Percentiles rank a stretch among this genome's conserved stretches.
These are phyloP conservation scores for Tupaia tana DNA, from an alignment of 2,113 vertebrate genomes.

Conservation along the genomic window DNA sequence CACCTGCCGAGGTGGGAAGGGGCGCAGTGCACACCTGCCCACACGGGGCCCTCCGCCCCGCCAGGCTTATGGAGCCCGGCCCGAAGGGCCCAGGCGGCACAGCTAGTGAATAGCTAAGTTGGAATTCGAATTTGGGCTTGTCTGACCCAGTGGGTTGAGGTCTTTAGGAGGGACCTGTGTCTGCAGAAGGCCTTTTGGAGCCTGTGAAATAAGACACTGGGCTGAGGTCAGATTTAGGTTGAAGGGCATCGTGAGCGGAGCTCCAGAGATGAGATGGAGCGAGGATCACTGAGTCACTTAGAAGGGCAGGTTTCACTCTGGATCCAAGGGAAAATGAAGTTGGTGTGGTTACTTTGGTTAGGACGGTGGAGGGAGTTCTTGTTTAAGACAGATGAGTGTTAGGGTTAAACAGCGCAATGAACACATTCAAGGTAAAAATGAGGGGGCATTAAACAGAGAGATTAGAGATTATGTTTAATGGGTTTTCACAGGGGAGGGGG, in stretches of 20 bases:
- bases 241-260: neutral
- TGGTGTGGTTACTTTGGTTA: neutral
- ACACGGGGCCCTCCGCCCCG: neutral
- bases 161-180: neutral
- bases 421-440: neutral
- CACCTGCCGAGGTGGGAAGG: no score
- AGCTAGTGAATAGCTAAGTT: neutral
- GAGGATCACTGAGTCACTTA: neutral
- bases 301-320: neutral
- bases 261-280: neutral
- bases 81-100: neutral
- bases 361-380: neutral
- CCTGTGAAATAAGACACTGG: neutral
- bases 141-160: neutral
- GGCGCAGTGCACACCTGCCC: accelerated
- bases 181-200: neutral
- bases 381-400: neutral
- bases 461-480: neutral
- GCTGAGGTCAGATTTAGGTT: neutral
- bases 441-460: neutral
- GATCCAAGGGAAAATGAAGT: neutral
- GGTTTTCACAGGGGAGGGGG: neutral
- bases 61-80: neutral
- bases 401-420: neutral
- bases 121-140: neutral